A percentile compares a stretch with the other conserved stretches of the same genome.
phyloP scores from a whole-genome alignment of 2,797 vertebrate genomes.

The Lutjanus argentimaculatus region DNA sequence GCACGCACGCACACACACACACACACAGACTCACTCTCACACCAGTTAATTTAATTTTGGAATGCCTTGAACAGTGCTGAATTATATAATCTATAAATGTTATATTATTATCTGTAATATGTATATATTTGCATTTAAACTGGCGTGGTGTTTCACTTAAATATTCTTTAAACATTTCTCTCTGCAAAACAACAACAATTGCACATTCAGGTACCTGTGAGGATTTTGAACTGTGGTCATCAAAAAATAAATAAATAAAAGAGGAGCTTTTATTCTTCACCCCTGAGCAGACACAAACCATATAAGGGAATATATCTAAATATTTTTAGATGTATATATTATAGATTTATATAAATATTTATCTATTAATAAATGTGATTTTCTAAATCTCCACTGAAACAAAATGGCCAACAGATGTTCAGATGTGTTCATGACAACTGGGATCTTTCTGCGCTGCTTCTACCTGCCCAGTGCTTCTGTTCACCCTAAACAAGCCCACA shows the following conservation, averaged over 20 bases:
- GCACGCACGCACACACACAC: background rate
- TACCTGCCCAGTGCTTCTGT: background rate
- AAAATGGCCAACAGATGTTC: constrained; percentile 12
- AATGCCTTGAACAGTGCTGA: constrained; percentile 42
- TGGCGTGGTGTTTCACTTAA: constrained; percentile 12
- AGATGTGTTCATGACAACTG: constrained; percentile 73
- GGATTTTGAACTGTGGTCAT: constrained; percentile 60
- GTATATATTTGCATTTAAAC: constrained; percentile 28
- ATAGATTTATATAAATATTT: constrained; percentile 32
- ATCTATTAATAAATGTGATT: constrained; percentile 1
- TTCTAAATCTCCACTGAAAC: constrained; percentile 49
- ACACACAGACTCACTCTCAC: constrained; percentile 1
- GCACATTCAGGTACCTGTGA: constrained; percentile 67
- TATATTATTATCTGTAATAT: constrained; percentile 24
- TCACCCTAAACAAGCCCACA: background rate
- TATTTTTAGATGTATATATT: constrained; percentile 32
- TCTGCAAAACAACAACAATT: constrained; percentile 45
- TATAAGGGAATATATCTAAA: constrained; percentile 25
- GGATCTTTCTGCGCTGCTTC: constrained; percentile 37
- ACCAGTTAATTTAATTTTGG: constrained; percentile 14
- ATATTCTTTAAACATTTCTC: constrained; percentile 1
- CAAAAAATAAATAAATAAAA: constrained; percentile 13
- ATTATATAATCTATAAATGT: constrained; percentile 22
- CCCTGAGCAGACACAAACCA: constrained; percentile 74
- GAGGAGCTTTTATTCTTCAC: constrained; percentile 47